These are phyloP conservation scores for Abscondita cerata DNA, from an alignment of 2,888 invertebrate species.

Conservation along the genomic window DNA sequence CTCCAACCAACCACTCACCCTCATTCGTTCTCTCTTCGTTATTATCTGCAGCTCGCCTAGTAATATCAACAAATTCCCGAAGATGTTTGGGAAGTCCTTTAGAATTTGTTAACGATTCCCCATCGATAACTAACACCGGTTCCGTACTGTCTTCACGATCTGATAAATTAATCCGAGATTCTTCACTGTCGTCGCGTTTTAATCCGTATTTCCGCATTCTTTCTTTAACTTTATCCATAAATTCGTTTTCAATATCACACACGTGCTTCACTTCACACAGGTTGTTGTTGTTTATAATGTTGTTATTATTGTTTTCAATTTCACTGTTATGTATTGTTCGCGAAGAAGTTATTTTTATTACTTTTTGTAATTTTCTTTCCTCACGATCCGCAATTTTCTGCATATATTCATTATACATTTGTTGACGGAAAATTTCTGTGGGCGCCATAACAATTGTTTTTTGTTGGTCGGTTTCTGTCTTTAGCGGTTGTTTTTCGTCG, in stretches of 20 bases:
- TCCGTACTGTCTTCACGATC: slow-evolving; percentile 44
- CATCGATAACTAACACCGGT: slow-evolving; percentile 68
- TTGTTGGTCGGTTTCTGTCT: slow-evolving; percentile 41
- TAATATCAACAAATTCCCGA: slow-evolving; percentile 77
- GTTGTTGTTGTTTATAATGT: not conserved
- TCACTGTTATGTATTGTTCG: slow-evolving; percentile 58
- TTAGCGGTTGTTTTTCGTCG: slow-evolving; percentile 32
- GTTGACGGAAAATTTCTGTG: slow-evolving; percentile 75
- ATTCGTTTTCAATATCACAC: slow-evolving; percentile 74
- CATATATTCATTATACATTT: slow-evolving; percentile 87
- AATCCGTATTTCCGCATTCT: slow-evolving; percentile 74
- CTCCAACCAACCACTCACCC: slow-evolving; percentile 58
- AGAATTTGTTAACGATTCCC: slow-evolving; percentile 67
- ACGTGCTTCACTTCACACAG: slow-evolving; percentile 53
- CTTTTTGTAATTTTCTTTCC: slow-evolving; percentile 79
- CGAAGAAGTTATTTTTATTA: slow-evolving; percentile 77
- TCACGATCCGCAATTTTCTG: slow-evolving; percentile 79
- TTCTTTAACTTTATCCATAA: slow-evolving; percentile 77
- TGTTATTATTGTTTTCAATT: slow-evolving; percentile 31
- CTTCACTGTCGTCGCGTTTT: slow-evolving; percentile 69
- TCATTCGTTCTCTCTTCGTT: slow-evolving; percentile 59
- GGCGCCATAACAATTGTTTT: slow-evolving; percentile 59
- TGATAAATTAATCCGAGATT: slow-evolving; percentile 52
- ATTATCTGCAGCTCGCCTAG: slow-evolving; percentile 50
- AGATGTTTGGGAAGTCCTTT: slow-evolving; percentile 77